Conservation (phyloP, 37 sponge, comb jelly and placozoan genomes). For the Tethya wilhelma region DNA sequence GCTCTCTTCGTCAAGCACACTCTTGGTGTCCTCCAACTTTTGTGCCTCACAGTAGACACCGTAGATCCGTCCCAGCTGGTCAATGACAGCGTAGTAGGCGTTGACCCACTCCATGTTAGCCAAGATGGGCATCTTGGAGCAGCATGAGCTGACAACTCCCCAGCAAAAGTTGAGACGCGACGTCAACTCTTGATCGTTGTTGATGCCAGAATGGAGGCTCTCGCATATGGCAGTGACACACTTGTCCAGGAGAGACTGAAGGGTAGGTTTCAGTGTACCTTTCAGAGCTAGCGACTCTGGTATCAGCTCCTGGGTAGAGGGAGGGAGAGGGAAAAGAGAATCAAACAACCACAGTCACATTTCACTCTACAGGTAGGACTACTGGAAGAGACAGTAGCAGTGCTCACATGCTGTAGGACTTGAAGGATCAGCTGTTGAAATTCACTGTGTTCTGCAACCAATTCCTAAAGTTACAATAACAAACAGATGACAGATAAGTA, state of each 20-base stretch:
- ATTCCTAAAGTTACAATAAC: slow-evolving; percentile 3
- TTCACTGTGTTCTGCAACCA: slow-evolving; percentile 37
- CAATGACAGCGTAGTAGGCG: slow-evolving; percentile 30
- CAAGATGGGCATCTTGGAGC: slow-evolving; percentile 32
- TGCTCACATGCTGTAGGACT: slow-evolving; percentile 36
- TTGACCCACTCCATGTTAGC: slow-evolving; percentile 34
- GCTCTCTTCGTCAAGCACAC: neutral
- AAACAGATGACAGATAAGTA: neutral
- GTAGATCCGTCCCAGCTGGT: slow-evolving; percentile 46
- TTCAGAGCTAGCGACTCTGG: slow-evolving; percentile 45
- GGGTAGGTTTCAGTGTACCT: slow-evolving; percentile 9
- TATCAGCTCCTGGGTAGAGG: slow-evolving; percentile 33
- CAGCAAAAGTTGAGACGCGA: slow-evolving; percentile 45
- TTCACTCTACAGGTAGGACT: too few relatives aligned
- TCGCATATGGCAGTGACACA: slow-evolving; percentile 31
- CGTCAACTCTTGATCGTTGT: slow-evolving; percentile 25
- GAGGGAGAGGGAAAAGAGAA: neutral
- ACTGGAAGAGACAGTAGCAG: neutral
- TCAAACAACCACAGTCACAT: neutral
- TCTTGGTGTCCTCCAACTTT: neutral
- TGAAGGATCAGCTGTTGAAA: slow-evolving; percentile 45
- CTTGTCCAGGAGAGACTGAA: slow-evolving; percentile 28
- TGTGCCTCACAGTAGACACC: slow-evolving; percentile 13
- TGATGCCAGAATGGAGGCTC: slow-evolving; percentile 7
- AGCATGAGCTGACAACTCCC: slow-evolving; percentile 51